These are phyloP conservation scores for Harmothoe impar DNA, from an alignment of 2,888 invertebrate genomes.

Conservation along the genomic window DNA sequence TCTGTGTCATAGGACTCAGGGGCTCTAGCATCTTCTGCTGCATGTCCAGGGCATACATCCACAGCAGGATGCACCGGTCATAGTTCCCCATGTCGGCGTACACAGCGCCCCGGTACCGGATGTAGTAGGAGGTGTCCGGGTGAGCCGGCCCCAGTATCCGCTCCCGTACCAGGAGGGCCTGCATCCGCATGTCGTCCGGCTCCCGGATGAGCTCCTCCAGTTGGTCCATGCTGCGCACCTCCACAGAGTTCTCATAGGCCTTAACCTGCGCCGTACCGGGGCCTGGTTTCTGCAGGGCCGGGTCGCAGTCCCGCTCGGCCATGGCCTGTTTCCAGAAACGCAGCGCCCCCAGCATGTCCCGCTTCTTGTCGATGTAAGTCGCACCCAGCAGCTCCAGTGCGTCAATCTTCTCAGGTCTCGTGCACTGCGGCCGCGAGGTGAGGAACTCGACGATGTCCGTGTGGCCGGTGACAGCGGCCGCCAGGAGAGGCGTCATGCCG, in stretches of 20 bases:
- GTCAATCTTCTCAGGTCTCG: conserved; percentile 88
- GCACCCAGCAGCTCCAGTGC: conserved; percentile 96
- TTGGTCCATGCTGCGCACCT: conserved; percentile 91
- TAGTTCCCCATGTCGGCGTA: conserved; percentile 96
- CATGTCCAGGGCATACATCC: conserved; percentile 98
- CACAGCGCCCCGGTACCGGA: conserved; percentile 95
- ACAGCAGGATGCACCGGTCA: conserved; percentile 93
- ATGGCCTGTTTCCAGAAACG: conserved; percentile 95
- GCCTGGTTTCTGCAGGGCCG: conserved; percentile 88
- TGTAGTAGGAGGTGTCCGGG: conserved; percentile 98
- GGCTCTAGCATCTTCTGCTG: conserved; percentile 96
- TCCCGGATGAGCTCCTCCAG: conserved; percentile 94
- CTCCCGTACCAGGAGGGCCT: conserved; percentile 92
- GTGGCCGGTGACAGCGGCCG: conserved; percentile 95
- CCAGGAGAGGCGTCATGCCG: conserved; percentile 97
- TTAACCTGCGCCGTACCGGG: conserved; percentile 88
- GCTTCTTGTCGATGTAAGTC: conserved; percentile 97
- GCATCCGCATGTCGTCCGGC: conserved; percentile 98
- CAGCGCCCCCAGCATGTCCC: conserved; percentile 94
- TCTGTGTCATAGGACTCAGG: conserved; percentile 96
- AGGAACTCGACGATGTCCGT: conserved; percentile 96
- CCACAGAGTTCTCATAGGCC: conserved; percentile 94
- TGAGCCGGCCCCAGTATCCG: conserved; percentile 95
- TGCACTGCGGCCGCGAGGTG: conserved; percentile 87
- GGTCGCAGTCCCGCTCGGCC: conserved; percentile 86